Percentiles rank a stretch among this genome's conserved stretches.
These are phyloP conservation scores for Acanthaster planci DNA, from an alignment of 35 echinoderm and acorn worm species.

Conservation along the genomic window DNA sequence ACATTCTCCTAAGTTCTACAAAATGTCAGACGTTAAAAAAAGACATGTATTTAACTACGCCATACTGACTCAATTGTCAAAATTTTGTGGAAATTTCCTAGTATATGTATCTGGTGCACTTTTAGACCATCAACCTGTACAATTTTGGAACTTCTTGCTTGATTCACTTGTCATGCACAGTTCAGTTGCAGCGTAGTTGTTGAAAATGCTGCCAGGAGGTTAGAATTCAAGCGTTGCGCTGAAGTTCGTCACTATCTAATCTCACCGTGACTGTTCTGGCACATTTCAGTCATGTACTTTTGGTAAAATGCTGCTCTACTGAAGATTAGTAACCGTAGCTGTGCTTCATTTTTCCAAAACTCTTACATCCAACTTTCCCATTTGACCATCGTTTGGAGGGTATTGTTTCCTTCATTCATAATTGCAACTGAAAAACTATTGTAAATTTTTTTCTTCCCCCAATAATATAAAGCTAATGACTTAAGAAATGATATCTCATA, in stretches of 20 bases:
- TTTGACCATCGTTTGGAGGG: too few species aligned
- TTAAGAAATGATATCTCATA: not conserved
- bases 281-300: not conserved
- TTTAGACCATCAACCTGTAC: not conserved
- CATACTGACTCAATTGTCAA: too few species aligned
- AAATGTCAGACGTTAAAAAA: too few species aligned
- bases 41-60: too few species aligned
- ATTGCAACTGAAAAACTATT: constrained; percentile 3
- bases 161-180: not conserved
- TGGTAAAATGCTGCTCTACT: not conserved
- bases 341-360: not conserved
- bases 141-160: not conserved
- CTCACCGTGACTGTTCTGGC: not conserved
- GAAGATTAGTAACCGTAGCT: not conserved
- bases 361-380: not conserved
- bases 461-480: not conserved
- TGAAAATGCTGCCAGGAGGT: not conserved
- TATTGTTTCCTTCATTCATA: not conserved
- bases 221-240: not conserved
- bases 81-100: too few species aligned
- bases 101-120: too few species aligned
- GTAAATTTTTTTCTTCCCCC: not conserved
- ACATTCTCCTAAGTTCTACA: too few species aligned
- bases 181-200: not conserved
- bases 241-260: not conserved